Conservation (phyloP, 1,140 invertebrate genomes). For the Asobara japonica region DNA sequence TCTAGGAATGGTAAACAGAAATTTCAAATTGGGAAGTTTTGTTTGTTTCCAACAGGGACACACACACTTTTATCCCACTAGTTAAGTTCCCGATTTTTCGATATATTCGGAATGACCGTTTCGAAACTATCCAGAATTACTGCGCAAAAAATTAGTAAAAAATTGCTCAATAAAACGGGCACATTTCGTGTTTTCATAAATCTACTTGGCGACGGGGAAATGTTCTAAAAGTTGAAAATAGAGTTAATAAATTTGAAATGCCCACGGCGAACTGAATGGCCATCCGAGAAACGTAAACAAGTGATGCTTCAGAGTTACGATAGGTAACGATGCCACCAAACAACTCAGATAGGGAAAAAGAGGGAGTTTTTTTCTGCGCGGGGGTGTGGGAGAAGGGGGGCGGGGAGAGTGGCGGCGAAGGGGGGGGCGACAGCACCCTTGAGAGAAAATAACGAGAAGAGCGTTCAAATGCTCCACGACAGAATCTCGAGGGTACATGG, state of each 20-base stretch:
- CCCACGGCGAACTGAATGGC: not conserved
- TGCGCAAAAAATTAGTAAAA: too few species aligned
- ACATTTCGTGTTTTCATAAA: too few species aligned
- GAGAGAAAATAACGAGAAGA: slow-evolving; percentile 14
- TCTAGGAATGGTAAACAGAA: too few species aligned
- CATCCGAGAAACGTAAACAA: not conserved
- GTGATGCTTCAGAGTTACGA: slow-evolving; percentile 13
- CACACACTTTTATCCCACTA: too few species aligned
- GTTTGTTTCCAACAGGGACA: too few species aligned
- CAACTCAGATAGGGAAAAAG: slow-evolving; percentile 1
- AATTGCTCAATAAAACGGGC: too few species aligned
- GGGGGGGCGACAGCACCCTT: slow-evolving; percentile 4
- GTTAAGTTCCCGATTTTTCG: too few species aligned
- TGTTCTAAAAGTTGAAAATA: not conserved
- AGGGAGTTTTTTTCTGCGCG: not conserved
- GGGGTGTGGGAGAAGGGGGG: not conserved
- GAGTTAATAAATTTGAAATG: slow-evolving; percentile 11
- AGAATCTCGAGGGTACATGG: not conserved
- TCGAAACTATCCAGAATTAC: too few species aligned
- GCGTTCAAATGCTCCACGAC: slow-evolving; percentile 2
- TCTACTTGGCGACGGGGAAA: not conserved
- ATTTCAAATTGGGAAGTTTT: too few species aligned
- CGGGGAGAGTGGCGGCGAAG: too few species aligned
- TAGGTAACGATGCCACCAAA: slow-evolving; percentile 1
- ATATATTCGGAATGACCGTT: too few species aligned